These are phyloP conservation scores for Halocynthia roretzi DNA, from an alignment of 23 tunicate species.

Conservation along the genomic window DNA sequence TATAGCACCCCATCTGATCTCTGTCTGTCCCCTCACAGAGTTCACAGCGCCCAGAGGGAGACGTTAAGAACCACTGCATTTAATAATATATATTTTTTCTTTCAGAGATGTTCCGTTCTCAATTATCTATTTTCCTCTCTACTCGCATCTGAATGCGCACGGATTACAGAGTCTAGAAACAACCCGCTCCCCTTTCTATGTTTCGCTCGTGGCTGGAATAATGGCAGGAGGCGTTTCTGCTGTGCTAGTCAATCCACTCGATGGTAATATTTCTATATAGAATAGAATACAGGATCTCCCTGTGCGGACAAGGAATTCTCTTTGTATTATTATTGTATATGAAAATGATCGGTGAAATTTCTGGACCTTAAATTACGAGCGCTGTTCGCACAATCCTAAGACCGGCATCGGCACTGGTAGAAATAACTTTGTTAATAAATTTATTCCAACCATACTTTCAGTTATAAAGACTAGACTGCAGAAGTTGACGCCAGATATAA, in stretches of 20 bases:
- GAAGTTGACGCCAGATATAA: constrained; percentile 30
- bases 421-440: not conserved
- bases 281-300: not conserved
- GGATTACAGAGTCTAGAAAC: constrained; percentile 16
- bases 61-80: not conserved
- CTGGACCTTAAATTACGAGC: not conserved
- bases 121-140: constrained; percentile 82
- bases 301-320: no score
- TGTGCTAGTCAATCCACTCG: constrained; percentile 63
- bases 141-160: constrained; percentile 43
- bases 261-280: constrained; percentile 27
- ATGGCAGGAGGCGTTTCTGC: constrained; percentile 66
- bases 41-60: no score
- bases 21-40: no score
- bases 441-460: constrained; percentile 7
- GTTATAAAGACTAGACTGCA: constrained; percentile 82
- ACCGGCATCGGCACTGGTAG: not conserved
- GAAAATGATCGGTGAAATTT: not conserved
- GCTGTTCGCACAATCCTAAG: not conserved
- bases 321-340: not conserved
- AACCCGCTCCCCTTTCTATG: constrained; percentile 44
- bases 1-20: no score
- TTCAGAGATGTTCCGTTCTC: constrained; percentile 88
- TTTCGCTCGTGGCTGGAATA: constrained; percentile 43
- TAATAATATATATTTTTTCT: constrained; percentile 4